These are phyloP conservation scores for Poecilus cupreus DNA, from an alignment of 2,888 invertebrate genomes.

Conservation along the genomic window DNA sequence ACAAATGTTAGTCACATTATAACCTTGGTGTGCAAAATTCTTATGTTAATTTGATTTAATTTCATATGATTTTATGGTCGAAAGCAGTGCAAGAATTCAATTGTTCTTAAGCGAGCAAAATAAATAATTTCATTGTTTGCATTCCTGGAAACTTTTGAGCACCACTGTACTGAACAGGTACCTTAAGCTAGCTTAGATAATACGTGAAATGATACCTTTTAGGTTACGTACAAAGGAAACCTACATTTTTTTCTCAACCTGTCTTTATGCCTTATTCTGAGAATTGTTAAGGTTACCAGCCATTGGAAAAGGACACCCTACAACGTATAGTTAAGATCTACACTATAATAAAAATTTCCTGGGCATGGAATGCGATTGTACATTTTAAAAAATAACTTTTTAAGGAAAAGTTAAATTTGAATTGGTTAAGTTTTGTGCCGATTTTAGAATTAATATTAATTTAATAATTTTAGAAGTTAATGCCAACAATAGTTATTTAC, in stretches of 20 bases:
- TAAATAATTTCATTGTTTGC: not conserved
- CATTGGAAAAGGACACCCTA: not conserved
- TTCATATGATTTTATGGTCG: conserved; percentile 22
- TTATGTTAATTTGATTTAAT: conserved; percentile 25
- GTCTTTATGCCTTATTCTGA: conserved; percentile 5
- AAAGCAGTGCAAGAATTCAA: conserved; percentile 22
- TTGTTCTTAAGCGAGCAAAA: conserved; percentile 1
- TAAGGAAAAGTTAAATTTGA: too few species aligned
- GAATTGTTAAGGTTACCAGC: not conserved
- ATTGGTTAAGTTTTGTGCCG: too few species aligned
- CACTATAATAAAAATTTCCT: not conserved
- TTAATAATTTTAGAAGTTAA: too few species aligned
- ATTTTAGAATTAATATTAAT: too few species aligned
- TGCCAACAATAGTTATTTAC: too few species aligned
- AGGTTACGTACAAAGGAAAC: not conserved
- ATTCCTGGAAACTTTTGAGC: not conserved
- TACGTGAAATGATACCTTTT: conserved; percentile 20
- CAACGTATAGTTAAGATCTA: not conserved
- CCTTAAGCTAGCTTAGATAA: not conserved
- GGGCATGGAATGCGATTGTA: too few species aligned
- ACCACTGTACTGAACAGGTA: not conserved
- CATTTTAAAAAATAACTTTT: too few species aligned
- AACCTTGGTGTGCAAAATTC: conserved; percentile 6
- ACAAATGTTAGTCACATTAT: not conserved
- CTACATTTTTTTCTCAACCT: conserved; percentile 8